phyloP scores from a whole-genome alignment of 2,113 vertebrate species.

The Polypterus bichir region DNA sequence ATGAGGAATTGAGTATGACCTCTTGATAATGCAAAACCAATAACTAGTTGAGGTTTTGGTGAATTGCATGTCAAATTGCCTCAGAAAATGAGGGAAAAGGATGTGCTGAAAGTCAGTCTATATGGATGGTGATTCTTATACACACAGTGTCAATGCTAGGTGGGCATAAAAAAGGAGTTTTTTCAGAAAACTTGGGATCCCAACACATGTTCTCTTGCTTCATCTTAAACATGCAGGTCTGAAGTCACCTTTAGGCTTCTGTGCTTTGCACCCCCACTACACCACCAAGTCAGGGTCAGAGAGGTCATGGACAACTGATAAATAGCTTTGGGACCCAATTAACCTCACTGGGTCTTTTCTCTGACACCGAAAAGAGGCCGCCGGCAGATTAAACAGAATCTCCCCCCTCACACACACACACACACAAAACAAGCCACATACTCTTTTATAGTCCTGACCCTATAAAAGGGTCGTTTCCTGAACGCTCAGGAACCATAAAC shows the following conservation, averaged over 20 bases:
- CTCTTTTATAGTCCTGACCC: conserved; percentile 84
- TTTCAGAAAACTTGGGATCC: too few species aligned
- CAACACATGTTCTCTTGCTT: too few species aligned
- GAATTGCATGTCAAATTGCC: too few species aligned
- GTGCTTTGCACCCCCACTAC: conserved; percentile 20
- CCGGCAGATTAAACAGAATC: conserved; percentile 55
- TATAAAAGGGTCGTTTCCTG: conserved; percentile 79
- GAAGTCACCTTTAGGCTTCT: conserved; percentile 5
- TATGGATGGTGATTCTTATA: too few species aligned
- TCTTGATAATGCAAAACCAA: too few species aligned
- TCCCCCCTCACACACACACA: conserved; percentile 51
- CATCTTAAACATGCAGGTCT: not conserved
- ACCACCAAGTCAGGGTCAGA: conserved; percentile 46
- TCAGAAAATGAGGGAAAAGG: too few species aligned
- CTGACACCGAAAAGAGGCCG: conserved; percentile 54
- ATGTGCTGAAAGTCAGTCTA: too few species aligned
- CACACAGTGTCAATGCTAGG: too few species aligned
- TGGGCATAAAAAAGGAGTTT: too few species aligned
- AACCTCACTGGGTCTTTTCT: conserved; percentile 68
- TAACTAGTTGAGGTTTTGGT: too few species aligned
- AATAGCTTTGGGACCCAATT: conserved; percentile 75
- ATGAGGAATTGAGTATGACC: too few species aligned
- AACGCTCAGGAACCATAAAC: conserved; percentile 85
- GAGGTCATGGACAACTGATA: conserved; percentile 76
- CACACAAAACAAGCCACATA: conserved; percentile 43